Evolutionary conservation across 2,888 invertebrate species (phyloP).

Genomic region (Coleophora flavipennella): DNA sequence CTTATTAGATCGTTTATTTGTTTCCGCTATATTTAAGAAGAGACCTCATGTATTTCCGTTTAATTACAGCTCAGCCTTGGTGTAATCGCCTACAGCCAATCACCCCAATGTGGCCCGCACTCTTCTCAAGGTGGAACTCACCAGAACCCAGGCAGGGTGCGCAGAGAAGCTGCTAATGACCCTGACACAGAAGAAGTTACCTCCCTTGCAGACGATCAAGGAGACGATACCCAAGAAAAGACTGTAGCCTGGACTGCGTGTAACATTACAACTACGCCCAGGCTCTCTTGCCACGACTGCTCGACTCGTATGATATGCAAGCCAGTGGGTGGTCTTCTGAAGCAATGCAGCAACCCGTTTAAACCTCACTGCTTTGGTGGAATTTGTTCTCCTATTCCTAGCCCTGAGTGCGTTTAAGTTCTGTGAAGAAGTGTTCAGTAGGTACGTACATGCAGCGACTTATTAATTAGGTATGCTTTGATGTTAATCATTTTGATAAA

Average conservation of each 20-base stretch:
- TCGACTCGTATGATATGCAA: slow-evolving; percentile 40
- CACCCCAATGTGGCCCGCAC: slow-evolving; percentile 13
- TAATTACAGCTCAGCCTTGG: slow-evolving; percentile 19
- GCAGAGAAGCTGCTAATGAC: slow-evolving; percentile 15
- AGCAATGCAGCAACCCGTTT: slow-evolving; percentile 24
- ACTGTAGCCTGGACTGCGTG: slow-evolving; percentile 28
- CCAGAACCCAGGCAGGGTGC: slow-evolving; percentile 18
- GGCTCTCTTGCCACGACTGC: slow-evolving; percentile 37
- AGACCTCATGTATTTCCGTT: neutral
- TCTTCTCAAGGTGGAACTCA: slow-evolving; percentile 14
- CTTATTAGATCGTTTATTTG: too few relatives aligned
- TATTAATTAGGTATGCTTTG: neutral
- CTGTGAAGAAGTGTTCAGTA: too few relatives aligned
- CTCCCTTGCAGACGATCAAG: neutral
- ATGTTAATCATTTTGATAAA: too few relatives aligned
- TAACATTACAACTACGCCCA: slow-evolving; percentile 20
- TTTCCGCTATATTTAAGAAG: neutral
- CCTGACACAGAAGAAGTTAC: neutral
- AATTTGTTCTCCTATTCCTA: slow-evolving; percentile 33
- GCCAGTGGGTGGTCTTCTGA: slow-evolving; percentile 33
- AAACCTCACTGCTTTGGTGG: slow-evolving; percentile 44
- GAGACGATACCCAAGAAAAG: slow-evolving; percentile 1
- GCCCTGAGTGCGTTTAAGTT: slow-evolving; percentile 24
- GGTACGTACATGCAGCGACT: too few relatives aligned
- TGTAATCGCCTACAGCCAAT: slow-evolving; percentile 15